Evolutionary conservation across 2,113 vertebrate genomes (phyloP).

Genomic region (Phrynocephalus versicolor): DNA sequence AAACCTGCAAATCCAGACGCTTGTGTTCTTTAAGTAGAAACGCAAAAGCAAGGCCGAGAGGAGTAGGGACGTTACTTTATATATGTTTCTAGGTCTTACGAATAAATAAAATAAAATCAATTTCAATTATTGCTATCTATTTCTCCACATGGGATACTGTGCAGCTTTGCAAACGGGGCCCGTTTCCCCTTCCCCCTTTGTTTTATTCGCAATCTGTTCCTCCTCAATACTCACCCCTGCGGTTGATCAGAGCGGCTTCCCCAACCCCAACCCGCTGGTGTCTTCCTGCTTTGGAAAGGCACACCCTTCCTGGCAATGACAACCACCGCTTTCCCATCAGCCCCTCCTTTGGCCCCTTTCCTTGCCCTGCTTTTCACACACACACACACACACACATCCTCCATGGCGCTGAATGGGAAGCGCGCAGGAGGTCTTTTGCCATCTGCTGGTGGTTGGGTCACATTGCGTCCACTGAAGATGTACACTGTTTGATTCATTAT

Average conservation of each 20-base stretch:
- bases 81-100: not conserved
- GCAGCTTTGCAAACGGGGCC: not conserved
- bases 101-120: too few species aligned
- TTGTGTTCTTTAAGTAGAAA: not conserved
- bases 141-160: not conserved
- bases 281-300: not conserved
- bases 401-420: not conserved
- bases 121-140: too few species aligned
- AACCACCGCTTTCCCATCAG: constrained; percentile 18
- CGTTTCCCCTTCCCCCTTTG: not conserved
- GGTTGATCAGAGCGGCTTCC: too few species aligned
- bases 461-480: not conserved
- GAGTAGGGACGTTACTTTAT: too few species aligned
- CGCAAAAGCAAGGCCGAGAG: not conserved
- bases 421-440: not conserved
- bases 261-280: not conserved
- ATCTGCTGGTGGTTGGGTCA: not conserved
- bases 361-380: not conserved
- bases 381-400: too few species aligned
- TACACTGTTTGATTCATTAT: too few species aligned
- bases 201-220: not conserved
- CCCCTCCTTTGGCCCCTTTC: not conserved
- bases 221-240: not conserved
- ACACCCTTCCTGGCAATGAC: constrained; percentile 18
- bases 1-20: not conserved